Conservation (phyloP, 2,113 vertebrate species). For the Myotis brandtii region DNA sequence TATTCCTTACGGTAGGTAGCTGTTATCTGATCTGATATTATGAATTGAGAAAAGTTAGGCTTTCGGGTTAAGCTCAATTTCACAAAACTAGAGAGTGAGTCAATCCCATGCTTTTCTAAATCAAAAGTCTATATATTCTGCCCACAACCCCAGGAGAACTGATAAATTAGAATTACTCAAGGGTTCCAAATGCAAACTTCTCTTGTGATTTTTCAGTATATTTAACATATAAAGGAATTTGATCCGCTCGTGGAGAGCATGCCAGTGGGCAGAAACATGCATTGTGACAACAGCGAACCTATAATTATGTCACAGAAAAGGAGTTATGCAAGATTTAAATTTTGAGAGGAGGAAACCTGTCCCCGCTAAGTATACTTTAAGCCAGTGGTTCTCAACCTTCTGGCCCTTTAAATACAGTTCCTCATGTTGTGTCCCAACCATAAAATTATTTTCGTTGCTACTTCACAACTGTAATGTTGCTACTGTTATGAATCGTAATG, state of each 20-base stretch:
- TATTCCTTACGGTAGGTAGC: neutral
- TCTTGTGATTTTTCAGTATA: neutral
- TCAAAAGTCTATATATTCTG: neutral
- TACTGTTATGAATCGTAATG: too few relatives aligned
- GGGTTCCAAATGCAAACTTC: neutral
- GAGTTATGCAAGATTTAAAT: neutral
- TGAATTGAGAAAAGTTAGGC: neutral
- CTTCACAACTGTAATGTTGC: too few relatives aligned
- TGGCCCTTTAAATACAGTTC: too few relatives aligned
- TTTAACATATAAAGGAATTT: neutral
- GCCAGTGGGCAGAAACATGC: neutral
- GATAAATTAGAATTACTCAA: neutral
- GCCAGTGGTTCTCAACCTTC: too few relatives aligned
- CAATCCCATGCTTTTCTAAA: slow-evolving; percentile 8
- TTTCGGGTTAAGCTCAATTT: neutral
- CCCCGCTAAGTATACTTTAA: neutral
- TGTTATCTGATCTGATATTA: neutral
- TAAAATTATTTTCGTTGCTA: too few relatives aligned
- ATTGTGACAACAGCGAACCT: neutral
- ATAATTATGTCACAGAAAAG: slow-evolving; percentile 12
- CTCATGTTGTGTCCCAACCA: too few relatives aligned
- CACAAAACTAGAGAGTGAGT: neutral
- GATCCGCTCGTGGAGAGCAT: neutral
- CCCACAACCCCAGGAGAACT: neutral
- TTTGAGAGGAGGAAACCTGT: neutral